Evolutionary conservation across 2,888 invertebrate species (phyloP).

Genomic region (Chouioia cunea): DNA sequence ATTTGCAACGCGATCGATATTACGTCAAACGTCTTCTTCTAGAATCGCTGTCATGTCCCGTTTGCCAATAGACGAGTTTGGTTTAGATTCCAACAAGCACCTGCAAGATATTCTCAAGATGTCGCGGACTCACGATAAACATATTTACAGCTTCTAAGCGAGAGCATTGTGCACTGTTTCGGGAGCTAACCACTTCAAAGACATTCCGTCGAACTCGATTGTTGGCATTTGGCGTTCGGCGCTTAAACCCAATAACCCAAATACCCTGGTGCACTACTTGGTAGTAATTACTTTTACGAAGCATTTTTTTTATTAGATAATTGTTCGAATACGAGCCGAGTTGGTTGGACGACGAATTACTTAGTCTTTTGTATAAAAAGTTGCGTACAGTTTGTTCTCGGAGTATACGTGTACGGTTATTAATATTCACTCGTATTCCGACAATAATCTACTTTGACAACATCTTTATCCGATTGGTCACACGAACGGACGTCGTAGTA

Average conservation of each 20-base stretch:
- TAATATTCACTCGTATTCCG: slow-evolving; percentile 5
- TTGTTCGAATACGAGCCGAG: no score
- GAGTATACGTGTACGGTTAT: slow-evolving; percentile 12
- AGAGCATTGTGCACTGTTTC: slow-evolving; percentile 18
- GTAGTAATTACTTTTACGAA: slow-evolving; percentile 2
- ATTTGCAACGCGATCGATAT: no score
- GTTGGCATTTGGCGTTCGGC: slow-evolving; percentile 11
- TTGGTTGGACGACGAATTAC: no score
- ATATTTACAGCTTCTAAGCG: slow-evolving; percentile 61
- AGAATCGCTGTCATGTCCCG: slow-evolving; percentile 76
- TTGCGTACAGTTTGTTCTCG: neutral
- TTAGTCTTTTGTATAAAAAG: neutral
- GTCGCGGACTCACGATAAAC: slow-evolving; percentile 67
- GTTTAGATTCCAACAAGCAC: slow-evolving; percentile 71
- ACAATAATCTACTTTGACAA: slow-evolving; percentile 1
- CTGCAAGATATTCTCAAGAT: slow-evolving; percentile 68
- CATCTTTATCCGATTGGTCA: neutral
- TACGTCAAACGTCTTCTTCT: slow-evolving; percentile 51
- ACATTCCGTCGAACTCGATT: slow-evolving; percentile 33
- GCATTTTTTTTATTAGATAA: slow-evolving; percentile 11
- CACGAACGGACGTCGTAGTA: neutral
- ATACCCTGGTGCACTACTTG: neutral
- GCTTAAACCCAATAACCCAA: no score
- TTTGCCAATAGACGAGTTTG: slow-evolving; percentile 73
- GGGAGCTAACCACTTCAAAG: slow-evolving; percentile 34